A percentile compares a stretch with the other conserved stretches of the same genome.
Evolutionary conservation across 2,888 invertebrate species (phyloP).

Genomic region (Camponotus fellah): DNA sequence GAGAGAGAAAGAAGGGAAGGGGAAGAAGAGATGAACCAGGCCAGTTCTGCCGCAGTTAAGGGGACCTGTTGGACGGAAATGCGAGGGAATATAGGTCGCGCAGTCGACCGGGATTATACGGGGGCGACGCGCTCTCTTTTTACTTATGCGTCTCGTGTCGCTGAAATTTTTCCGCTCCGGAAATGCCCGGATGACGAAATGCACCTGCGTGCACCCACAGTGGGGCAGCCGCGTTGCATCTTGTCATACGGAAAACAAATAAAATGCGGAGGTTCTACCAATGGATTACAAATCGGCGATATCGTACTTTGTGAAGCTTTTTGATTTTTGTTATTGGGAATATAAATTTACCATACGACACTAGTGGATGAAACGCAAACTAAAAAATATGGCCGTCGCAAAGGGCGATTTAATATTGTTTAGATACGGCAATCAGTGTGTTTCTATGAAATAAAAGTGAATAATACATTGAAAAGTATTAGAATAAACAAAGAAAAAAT

Average conservation of each 20-base stretch:
- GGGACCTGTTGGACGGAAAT: slow-evolving; percentile 45
- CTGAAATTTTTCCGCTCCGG: slow-evolving; percentile 44
- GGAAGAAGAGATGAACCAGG: neutral
- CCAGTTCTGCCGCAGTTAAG: neutral
- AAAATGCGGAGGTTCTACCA: slow-evolving; percentile 26
- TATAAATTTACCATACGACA: no score
- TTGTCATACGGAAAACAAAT: neutral
- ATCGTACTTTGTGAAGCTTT: neutral
- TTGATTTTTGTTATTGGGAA: no score
- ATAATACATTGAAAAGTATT: no score
- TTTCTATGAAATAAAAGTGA: no score
- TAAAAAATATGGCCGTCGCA: no score
- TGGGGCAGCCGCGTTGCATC: neutral
- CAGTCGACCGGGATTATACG: slow-evolving; percentile 15
- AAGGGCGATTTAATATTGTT: no score
- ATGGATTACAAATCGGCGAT: slow-evolving; percentile 16
- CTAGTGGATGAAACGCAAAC: no score
- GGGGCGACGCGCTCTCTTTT: slow-evolving; percentile 14
- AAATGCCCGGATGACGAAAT: slow-evolving; percentile 36
- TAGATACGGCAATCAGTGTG: no score
- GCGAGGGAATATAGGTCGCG: slow-evolving; percentile 46
- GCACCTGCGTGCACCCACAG: slow-evolving; percentile 7
- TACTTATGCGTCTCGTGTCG: slow-evolving; percentile 34
- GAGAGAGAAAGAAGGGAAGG: neutral
- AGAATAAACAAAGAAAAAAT: no score